phyloP scores from a whole-genome alignment of 92 coral and sea anemone genomes.

The Anthopleura xanthogrammica region DNA sequence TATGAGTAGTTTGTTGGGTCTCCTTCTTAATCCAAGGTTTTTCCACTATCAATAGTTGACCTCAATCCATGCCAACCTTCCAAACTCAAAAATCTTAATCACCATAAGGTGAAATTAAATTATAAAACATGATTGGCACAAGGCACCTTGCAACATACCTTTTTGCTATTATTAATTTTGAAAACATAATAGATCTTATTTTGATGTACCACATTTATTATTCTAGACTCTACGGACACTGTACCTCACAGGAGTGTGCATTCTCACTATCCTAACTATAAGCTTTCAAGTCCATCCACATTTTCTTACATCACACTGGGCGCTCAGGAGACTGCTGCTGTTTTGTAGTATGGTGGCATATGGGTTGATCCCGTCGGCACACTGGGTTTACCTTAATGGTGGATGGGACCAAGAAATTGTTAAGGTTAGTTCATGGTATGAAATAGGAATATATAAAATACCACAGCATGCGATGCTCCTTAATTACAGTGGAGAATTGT shows the following conservation, averaged over 20 bases:
- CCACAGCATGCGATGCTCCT: too few relatives aligned
- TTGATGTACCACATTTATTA: neutral
- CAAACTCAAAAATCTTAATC: too few relatives aligned
- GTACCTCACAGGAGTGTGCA: slow-evolving; percentile 70
- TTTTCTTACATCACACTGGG: slow-evolving; percentile 88
- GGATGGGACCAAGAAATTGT: slow-evolving; percentile 72
- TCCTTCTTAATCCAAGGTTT: too few relatives aligned
- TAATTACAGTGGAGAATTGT: slow-evolving; percentile 47
- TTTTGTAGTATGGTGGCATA: slow-evolving; percentile 79
- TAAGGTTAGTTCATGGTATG: slow-evolving; percentile 48
- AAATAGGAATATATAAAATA: too few relatives aligned
- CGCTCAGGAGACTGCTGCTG: slow-evolving; percentile 66
- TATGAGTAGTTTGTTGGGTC: too few relatives aligned
- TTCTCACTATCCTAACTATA: slow-evolving; percentile 65
- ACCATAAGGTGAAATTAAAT: too few relatives aligned
- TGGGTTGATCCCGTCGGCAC: slow-evolving; percentile 78
- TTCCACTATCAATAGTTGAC: too few relatives aligned
- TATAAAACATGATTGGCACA: too few relatives aligned
- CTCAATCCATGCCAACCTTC: too few relatives aligned
- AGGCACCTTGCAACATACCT: too few relatives aligned
- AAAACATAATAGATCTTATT: neutral
- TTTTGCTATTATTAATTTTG: too few relatives aligned
- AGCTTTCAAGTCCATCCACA: slow-evolving; percentile 84
- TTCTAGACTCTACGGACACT: slow-evolving; percentile 62
- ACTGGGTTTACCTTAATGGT: slow-evolving; percentile 86